Conservation (phyloP, 2,797 vertebrate genomes). For the Lepilemur septentrionalis region DNA sequence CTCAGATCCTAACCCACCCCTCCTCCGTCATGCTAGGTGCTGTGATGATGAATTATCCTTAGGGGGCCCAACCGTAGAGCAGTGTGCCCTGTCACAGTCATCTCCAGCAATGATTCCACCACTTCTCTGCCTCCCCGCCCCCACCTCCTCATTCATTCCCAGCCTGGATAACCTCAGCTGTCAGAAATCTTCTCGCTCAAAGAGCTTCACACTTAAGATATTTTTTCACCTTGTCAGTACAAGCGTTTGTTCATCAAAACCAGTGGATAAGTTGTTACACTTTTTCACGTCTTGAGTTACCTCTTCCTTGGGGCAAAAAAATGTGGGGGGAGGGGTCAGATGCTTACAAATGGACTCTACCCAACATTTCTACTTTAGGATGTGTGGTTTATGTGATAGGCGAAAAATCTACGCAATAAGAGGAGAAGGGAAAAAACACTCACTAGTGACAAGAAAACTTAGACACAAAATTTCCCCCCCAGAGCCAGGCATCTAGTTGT, state of each 20-base stretch:
- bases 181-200: constrained; percentile 64
- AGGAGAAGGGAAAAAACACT: neutral
- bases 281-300: constrained; percentile 43
- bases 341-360: constrained; percentile 27
- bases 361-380: neutral
- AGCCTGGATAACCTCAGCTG: constrained; percentile 43
- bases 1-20: neutral
- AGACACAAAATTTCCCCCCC: neutral
- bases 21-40: neutral
- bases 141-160: neutral
- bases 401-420: constrained; percentile 66
- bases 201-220: constrained; percentile 58
- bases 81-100: neutral
- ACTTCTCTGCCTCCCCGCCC: neutral
- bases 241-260: constrained; percentile 67
- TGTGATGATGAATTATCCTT: neutral
- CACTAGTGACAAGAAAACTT: constrained; percentile 24
- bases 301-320: neutral
- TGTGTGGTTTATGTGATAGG: neutral
- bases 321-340: neutral
- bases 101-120: neutral
- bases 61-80: neutral
- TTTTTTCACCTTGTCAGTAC: constrained; percentile 63
- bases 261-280: constrained; percentile 5
- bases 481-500: neutral